phyloP scores from a whole-genome alignment of 1,140 invertebrate species.

The Alviniconcha marisindica region DNA sequence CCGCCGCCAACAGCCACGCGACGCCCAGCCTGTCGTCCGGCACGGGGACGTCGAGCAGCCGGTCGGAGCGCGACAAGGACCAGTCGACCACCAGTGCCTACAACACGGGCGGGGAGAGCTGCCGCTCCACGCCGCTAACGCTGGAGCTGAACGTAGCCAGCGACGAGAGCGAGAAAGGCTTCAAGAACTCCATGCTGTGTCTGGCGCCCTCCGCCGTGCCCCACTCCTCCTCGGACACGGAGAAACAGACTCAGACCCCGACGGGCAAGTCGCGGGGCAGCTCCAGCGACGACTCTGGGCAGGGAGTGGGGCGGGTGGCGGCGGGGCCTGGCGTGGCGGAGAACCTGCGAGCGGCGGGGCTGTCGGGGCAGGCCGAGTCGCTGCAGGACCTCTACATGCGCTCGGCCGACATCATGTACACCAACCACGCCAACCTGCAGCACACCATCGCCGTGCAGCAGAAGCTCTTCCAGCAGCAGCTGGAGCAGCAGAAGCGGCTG shows the following conservation, averaged over 20 bases:
- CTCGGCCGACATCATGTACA: slow-evolving; percentile 81
- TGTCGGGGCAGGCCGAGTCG: slow-evolving; percentile 61
- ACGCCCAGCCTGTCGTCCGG: slow-evolving; percentile 8
- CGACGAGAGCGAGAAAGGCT: slow-evolving; percentile 68
- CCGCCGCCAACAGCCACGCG: background rate
- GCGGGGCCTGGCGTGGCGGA: slow-evolving; percentile 42
- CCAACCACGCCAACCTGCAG: slow-evolving; percentile 84
- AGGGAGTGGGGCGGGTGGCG: slow-evolving; percentile 43
- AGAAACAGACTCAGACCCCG: slow-evolving; percentile 73
- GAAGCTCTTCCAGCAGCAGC: slow-evolving; percentile 81
- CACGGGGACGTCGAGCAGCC: slow-evolving; percentile 41
- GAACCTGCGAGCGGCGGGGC: slow-evolving; percentile 40
- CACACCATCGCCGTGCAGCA: slow-evolving; percentile 86
- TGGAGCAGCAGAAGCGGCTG: slow-evolving; percentile 67
- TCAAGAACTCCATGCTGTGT: slow-evolving; percentile 73
- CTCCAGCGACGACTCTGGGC: slow-evolving; percentile 55
- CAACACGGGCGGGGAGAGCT: slow-evolving; percentile 86
- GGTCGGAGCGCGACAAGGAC: slow-evolving; percentile 60
- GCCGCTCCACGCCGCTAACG: slow-evolving; percentile 82
- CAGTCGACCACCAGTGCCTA: slow-evolving; percentile 79
- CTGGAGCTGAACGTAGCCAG: slow-evolving; percentile 79
- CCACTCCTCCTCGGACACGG: slow-evolving; percentile 64
- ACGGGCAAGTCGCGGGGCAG: slow-evolving; percentile 45
- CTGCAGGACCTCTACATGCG: slow-evolving; percentile 73
- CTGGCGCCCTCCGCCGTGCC: slow-evolving; percentile 59